Evolutionary conservation across 2,888 invertebrate species (phyloP), one percentile per base, ranked within the genome.

Genomic region (Punctoribates punctum): DNA sequence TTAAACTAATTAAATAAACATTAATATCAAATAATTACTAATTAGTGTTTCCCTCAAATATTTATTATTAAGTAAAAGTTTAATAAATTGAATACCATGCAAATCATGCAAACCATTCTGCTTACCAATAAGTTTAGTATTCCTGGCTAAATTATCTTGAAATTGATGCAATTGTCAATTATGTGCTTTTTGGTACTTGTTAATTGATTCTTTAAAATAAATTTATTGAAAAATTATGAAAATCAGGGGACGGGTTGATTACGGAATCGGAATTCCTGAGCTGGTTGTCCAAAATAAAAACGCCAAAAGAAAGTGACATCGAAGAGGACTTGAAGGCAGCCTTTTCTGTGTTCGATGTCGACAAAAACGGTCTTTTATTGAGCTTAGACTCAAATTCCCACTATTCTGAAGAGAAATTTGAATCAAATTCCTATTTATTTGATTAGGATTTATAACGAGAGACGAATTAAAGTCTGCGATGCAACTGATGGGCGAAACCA

Each of bases 321-420:
- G 89, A 89, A 78, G 89, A 90, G 83, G 93, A 94, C 84, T 87
- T 94, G 80, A 87, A 92, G 81, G 93, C 94, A 77, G 94, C 94
- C 81, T 94, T 94, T 86, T 88, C 91, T 83, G 93, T 92, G 75
- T 94, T 94, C 83, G 94, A 94, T 86, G 89, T 92, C 77, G 93
- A 94, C 83, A 90, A 91, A 82, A 93, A 94, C 84, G 94, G 94
- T 62, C 62, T 25, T 34, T 62, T 27, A 34, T 17, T 60, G 6
- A 9, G 27, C 2, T 27, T 27, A 27, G 1, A 11, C 27, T 60
- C 11, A 8, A 6, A 27, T 9, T 23, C 23, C 23, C n/a, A 23
- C n/a, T 57, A 20, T 23, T 23, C 5, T 15, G 17, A 54, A 20
- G n/a, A 8, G 1, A 20, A n/a, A 54, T 54, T 20, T 25, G 11